Base-by-base conservation (phyloP, 2,113 vertebrate genomes). In the Misgurnus mizolepis region DNA sequence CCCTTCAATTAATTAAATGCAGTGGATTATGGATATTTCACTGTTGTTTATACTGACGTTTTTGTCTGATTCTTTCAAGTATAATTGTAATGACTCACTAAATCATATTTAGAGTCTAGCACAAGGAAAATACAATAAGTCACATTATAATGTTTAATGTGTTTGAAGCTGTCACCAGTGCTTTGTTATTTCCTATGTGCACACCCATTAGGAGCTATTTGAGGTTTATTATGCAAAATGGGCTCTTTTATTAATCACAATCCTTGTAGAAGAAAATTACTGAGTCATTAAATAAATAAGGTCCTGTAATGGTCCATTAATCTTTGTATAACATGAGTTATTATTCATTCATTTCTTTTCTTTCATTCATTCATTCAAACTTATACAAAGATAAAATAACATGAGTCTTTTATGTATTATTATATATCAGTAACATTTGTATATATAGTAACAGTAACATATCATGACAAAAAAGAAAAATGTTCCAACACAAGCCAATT, bases 291-390 rank as follows among this genome's bases (percentile, higher is more conserved):
- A 4, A 10, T 60, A 73, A 18, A 74, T 45, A 74, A 27, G 7
- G n/a, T 47, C 22, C 18, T 17, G 18, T 71, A 14, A 45, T 53
- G 74, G 61, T 76, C 55, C 53, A 8, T 15, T 67, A 55, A 77
- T 66, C 15, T 27, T 22, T 66, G 14, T 12, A n/a, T 43, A 12
- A 34, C 17, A 39, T 75, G 34, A 75, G 47, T 17, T 14, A 49
- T 75, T 10, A 49, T 75, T 64, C 0, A n/a, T 64, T 64, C 0
- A 62, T 34, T 34, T 34, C 27, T 34, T 34, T 34, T 34, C 27
- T 34, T 34, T 34, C 27, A 34, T 34, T 34, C 27, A 34, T 34
- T 34, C 1, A 34, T 34, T 34, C 27, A 34, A 34, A 3, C 12
- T 3, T 45, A 8, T 45, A 45, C 8, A 45, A 8, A 45, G 4